A percentile compares a stretch with the other conserved stretches of the same genome.
Evolutionary conservation across 2,888 invertebrate genomes (phyloP).

Genomic region (Tribolium freemani): DNA sequence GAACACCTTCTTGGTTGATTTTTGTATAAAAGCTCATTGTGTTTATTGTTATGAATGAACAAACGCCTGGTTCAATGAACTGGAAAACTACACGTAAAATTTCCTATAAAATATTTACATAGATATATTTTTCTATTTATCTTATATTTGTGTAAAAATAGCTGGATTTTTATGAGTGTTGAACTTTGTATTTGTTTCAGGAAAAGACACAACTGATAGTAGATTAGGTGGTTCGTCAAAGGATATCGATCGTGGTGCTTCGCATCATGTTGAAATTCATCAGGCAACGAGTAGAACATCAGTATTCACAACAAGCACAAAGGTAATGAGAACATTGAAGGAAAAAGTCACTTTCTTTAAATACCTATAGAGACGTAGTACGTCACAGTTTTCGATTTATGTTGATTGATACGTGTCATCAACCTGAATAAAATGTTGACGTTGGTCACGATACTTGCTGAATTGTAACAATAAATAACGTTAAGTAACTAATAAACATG

Average conservation of each 20-base stretch:
- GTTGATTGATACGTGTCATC: neutral
- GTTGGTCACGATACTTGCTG: neutral
- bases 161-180: neutral
- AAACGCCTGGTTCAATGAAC: neutral
- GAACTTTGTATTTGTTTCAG: conserved; percentile 54
- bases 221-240: conserved; percentile 63
- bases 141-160: neutral
- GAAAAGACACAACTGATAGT: conserved; percentile 66
- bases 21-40: neutral
- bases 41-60: neutral
- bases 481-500: neutral
- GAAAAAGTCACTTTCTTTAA: conserved; percentile 10
- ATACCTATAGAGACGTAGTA: neutral
- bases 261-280: conserved; percentile 69
- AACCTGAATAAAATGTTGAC: neutral
- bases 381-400: neutral
- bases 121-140: neutral
- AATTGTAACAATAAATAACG: too few relatives aligned
- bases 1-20: neutral
- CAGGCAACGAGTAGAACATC: conserved; percentile 71
- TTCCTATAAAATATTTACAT: neutral
- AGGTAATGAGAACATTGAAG: conserved; percentile 59
- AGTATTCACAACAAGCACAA: conserved; percentile 69
- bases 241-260: conserved; percentile 68
- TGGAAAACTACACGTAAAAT: neutral